phyloP scores from a whole-genome alignment of 2,888 invertebrate species.

The Macropis europaea region DNA sequence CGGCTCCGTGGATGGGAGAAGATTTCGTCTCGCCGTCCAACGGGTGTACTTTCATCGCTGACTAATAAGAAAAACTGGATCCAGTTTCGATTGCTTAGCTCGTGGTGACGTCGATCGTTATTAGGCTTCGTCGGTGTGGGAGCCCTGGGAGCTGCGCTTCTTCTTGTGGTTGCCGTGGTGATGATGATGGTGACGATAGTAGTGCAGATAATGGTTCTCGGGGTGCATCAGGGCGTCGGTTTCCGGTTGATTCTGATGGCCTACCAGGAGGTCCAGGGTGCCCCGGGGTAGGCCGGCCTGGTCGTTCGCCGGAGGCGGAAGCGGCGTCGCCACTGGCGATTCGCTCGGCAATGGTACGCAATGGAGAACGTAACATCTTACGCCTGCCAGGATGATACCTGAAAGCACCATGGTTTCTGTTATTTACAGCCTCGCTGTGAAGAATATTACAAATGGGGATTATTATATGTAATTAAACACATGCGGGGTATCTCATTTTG shows the following conservation, averaged over 20 bases:
- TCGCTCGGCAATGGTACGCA: slow-evolving; percentile 74
- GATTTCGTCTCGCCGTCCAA: not conserved
- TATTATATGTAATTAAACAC: too few species aligned
- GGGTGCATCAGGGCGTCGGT: slow-evolving; percentile 72
- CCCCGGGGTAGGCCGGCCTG: slow-evolving; percentile 64
- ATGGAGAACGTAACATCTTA: slow-evolving; percentile 76
- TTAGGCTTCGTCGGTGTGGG: slow-evolving; percentile 76
- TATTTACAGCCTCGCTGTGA: too few species aligned
- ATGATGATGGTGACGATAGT: slow-evolving; percentile 69
- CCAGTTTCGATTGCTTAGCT: not conserved
- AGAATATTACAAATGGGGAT: too few species aligned
- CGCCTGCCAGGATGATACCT: slow-evolving; percentile 74
- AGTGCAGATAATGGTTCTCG: slow-evolving; percentile 68
- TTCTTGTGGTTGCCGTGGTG: slow-evolving; percentile 75
- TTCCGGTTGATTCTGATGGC: slow-evolving; percentile 74
- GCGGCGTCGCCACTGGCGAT: slow-evolving; percentile 73
- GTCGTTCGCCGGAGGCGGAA: slow-evolving; percentile 66
- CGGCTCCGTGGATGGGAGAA: not conserved
- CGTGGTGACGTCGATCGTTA: slow-evolving; percentile 19
- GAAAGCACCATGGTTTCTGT: not conserved
- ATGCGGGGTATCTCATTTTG: too few species aligned
- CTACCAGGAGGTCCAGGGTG: slow-evolving; percentile 72
- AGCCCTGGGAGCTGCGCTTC: slow-evolving; percentile 76
- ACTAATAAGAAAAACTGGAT: not conserved
- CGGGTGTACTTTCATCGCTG: slow-evolving; percentile 26